Evolutionary conservation across 92 coral and sea anemone species (phyloP).

Genomic region (Isaurus tuberculatus): DNA sequence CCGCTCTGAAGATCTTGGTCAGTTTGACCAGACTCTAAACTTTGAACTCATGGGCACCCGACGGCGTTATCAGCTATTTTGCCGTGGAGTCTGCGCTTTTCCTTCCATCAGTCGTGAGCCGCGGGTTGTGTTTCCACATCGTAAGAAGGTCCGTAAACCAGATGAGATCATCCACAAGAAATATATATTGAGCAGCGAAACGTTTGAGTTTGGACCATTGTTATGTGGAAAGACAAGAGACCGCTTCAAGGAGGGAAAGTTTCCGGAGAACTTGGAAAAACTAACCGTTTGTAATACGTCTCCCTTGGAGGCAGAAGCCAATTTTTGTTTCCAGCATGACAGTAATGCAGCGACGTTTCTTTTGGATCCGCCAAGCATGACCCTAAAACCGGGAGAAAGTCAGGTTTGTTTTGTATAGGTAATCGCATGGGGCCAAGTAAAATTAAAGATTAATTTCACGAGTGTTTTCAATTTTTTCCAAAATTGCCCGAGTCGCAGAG

Average conservation of each 20-base stretch:
- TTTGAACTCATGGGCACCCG: slow-evolving; percentile 97
- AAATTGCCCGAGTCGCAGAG: too few species aligned
- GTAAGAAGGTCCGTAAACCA: slow-evolving; percentile 94
- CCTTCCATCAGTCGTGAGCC: slow-evolving; percentile 99
- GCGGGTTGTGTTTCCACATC: slow-evolving; percentile 94
- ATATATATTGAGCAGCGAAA: slow-evolving; percentile 90
- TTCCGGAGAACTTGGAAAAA: slow-evolving; percentile 93
- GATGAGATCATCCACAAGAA: slow-evolving; percentile 98
- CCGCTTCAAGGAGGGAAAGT: slow-evolving; percentile 92
- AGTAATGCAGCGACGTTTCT: slow-evolving; percentile 91
- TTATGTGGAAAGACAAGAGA: slow-evolving; percentile 96
- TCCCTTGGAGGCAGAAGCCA: slow-evolving; percentile 89
- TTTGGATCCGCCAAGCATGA: slow-evolving; percentile 94
- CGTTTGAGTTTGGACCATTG: slow-evolving; percentile 97
- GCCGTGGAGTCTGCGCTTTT: slow-evolving; percentile 98
- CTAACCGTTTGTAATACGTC: slow-evolving; percentile 87
- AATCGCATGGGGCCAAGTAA: too few species aligned
- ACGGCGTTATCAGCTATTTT: slow-evolving; percentile 95
- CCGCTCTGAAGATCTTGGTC: slow-evolving; percentile 98
- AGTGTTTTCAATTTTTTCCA: too few species aligned
- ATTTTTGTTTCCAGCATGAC: slow-evolving; percentile 93
- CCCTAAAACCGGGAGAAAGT: slow-evolving; percentile 85
- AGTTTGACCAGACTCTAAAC: slow-evolving; percentile 97
- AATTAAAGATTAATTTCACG: too few species aligned
- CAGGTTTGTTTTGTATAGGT: slow-evolving; percentile 58